phyloP scores from a whole-genome alignment of 2,113 vertebrate species.

The Naja naja region DNA sequence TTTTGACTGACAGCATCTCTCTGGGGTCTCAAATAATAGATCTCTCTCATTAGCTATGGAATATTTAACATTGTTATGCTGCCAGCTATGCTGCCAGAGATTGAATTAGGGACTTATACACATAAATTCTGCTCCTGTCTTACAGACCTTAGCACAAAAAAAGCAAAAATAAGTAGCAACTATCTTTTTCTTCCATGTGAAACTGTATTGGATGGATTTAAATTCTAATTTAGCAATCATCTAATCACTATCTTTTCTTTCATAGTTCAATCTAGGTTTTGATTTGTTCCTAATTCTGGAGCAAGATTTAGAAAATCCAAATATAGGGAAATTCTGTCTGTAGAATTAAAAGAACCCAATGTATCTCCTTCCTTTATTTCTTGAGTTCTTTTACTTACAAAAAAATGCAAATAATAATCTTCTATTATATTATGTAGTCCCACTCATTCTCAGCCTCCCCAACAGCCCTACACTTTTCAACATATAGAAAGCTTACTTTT shows the following conservation, averaged over 20 bases:
- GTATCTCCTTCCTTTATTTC: background rate
- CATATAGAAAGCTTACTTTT: background rate
- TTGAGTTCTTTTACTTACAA: background rate
- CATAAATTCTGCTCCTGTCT: background rate
- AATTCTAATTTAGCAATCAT: background rate
- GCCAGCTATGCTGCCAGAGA: background rate
- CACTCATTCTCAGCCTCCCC: background rate
- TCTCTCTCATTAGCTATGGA: background rate
- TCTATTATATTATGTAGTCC: background rate
- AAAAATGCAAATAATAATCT: background rate
- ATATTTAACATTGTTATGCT: background rate
- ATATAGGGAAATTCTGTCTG: background rate
- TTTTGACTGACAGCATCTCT: background rate
- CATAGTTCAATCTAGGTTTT: background rate
- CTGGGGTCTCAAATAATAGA: background rate
- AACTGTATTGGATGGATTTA: background rate
- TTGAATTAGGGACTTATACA: background rate
- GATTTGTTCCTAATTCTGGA: background rate
- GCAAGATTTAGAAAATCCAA: background rate
- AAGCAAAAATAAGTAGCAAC: background rate
- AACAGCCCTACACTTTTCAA: background rate
- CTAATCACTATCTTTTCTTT: background rate
- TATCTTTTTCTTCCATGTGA: background rate
- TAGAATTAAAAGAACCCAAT: background rate
- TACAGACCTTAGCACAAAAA: background rate